Evolutionary conservation across 1,140 invertebrate species (phyloP).

Genomic region (Belonocnema kinseyi): DNA sequence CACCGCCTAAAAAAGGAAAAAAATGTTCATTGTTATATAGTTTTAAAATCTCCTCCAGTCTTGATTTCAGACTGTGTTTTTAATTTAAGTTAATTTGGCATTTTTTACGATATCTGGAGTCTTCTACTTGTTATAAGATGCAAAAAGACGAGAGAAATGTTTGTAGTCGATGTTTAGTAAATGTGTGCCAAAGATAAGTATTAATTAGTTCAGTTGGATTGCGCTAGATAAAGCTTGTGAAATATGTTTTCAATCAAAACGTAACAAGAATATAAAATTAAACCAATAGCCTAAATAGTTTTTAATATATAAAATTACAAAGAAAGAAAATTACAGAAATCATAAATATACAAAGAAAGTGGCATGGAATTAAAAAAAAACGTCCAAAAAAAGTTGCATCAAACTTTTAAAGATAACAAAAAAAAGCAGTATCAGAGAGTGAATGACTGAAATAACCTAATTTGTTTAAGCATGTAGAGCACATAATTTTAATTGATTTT

Average conservation of each 20-base stretch:
- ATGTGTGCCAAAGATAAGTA: slow-evolving; percentile 8
- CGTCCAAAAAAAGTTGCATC: too few relatives aligned
- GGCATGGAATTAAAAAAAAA: background rate
- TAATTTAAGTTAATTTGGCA: slow-evolving; percentile 32
- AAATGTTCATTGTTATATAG: slow-evolving; percentile 34
- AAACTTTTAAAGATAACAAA: too few relatives aligned
- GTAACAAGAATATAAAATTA: background rate
- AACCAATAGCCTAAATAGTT: background rate
- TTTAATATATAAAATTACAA: background rate
- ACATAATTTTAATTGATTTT: too few relatives aligned
- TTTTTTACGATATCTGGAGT: slow-evolving; percentile 35
- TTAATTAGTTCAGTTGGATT: background rate
- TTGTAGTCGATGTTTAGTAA: background rate
- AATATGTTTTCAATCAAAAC: too few relatives aligned
- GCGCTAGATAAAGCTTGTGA: background rate
- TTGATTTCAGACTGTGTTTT: slow-evolving; percentile 21
- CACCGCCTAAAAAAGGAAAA: slow-evolving; percentile 62
- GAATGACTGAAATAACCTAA: too few relatives aligned
- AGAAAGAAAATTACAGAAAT: background rate
- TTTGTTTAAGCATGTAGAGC: too few relatives aligned
- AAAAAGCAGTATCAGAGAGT: too few relatives aligned
- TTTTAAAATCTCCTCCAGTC: background rate
- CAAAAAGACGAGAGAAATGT: slow-evolving; percentile 14
- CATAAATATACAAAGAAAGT: background rate
- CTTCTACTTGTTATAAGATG: slow-evolving; percentile 35